Evolutionary conservation across 2,888 invertebrate species (phyloP).

Genomic region (Dicyrtomina minuta): DNA sequence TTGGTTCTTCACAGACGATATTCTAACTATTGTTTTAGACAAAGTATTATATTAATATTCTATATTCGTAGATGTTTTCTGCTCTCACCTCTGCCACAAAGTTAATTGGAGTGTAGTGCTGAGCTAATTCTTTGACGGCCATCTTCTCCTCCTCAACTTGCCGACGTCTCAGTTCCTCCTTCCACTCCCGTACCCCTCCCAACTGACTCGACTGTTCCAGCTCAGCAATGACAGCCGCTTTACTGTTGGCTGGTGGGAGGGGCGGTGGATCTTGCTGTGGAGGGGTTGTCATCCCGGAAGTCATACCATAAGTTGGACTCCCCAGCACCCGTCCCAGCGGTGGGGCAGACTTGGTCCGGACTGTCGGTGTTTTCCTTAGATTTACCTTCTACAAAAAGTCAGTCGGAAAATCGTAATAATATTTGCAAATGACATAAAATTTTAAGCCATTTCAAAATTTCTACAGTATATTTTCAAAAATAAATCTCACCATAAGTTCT

Average conservation of each 20-base stretch:
- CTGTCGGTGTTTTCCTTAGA: slow-evolving; percentile 51
- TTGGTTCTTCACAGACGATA: too few relatives aligned
- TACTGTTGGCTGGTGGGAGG: slow-evolving; percentile 30
- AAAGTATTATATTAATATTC: too few relatives aligned
- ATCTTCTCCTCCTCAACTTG: slow-evolving; percentile 84
- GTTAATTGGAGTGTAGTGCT: slow-evolving; percentile 79
- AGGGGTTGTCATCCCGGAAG: too few relatives aligned
- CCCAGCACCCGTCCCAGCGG: slow-evolving; percentile 48
- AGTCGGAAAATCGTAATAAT: not conserved
- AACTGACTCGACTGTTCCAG: slow-evolving; percentile 89
- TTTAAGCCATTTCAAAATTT: not conserved
- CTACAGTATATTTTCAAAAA: not conserved
- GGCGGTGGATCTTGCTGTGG: not conserved
- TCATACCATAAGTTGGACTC: not conserved
- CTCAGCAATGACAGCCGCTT: slow-evolving; percentile 72
- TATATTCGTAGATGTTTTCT: too few relatives aligned
- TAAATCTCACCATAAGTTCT: slow-evolving; percentile 50
- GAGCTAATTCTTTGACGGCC: slow-evolving; percentile 78
- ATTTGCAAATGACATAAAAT: not conserved
- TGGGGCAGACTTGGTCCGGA: slow-evolving; percentile 50
- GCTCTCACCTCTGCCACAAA: slow-evolving; percentile 82
- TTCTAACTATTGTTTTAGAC: too few relatives aligned
- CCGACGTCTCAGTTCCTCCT: slow-evolving; percentile 72
- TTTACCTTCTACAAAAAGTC: slow-evolving; percentile 48
- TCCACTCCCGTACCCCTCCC: slow-evolving; percentile 89